Conservation (phyloP, 2,888 invertebrate species). For the Argynnis bischoffii region DNA sequence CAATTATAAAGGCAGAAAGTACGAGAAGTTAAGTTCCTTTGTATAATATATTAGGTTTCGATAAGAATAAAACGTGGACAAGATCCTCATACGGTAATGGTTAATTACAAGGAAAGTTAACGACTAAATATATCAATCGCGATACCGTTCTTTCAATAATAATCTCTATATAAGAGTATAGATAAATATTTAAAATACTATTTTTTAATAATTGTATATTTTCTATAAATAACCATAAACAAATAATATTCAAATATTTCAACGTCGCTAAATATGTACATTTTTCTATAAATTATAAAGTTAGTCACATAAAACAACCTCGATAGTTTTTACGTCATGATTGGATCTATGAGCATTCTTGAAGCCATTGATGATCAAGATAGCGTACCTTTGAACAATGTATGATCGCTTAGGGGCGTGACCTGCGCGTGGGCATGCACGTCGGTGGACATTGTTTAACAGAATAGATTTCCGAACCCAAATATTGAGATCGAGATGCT, state of each 20-base stretch:
- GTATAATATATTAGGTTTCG: conserved; percentile 20
- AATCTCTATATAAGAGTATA: too few species aligned
- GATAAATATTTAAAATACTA: too few species aligned
- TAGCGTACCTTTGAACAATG: conserved; percentile 58
- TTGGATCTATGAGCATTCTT: conserved; percentile 46
- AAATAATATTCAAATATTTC: conserved; percentile 5
- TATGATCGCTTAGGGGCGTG: conserved; percentile 63
- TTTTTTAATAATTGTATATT: too few species aligned
- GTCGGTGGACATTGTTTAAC: conserved; percentile 77
- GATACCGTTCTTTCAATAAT: too few species aligned
- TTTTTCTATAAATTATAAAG: conserved; percentile 31
- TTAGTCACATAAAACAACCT: conserved; percentile 34
- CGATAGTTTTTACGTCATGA: conserved; percentile 38
- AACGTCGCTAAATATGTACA: conserved; percentile 26
- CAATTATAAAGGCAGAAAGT: conserved; percentile 32
- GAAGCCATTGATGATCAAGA: conserved; percentile 58
- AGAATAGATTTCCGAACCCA: conserved; percentile 64
- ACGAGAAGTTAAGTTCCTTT: conserved; percentile 16
- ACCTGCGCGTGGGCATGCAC: conserved; percentile 68
- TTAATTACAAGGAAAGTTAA: conserved; percentile 19
- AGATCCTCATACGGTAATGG: conserved; percentile 16
- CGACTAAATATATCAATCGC: conserved; percentile 16
- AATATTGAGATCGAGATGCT: conserved; percentile 71
- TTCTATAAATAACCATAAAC: too few species aligned
- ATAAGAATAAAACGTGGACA: conserved; percentile 17